Evolutionary conservation across 2,113 vertebrate genomes (phyloP), one percentile per base, ranked within the genome.

Genomic region (Rhynchomys soricoides): DNA sequence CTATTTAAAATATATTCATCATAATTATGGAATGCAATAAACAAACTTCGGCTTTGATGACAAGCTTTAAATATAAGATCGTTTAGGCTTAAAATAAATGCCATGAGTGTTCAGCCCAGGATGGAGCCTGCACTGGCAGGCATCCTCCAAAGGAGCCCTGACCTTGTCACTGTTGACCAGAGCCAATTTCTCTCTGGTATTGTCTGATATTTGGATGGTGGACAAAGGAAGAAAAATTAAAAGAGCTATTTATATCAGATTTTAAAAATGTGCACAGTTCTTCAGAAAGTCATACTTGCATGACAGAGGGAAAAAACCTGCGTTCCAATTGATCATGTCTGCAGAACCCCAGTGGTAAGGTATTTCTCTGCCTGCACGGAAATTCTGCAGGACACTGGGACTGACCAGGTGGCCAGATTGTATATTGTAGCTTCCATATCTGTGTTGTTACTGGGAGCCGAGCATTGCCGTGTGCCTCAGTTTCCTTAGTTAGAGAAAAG

Each of bases 1-100:
- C 97, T 98, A 98, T 98, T 98, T 98, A 97, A 98, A 98, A 97
- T 97, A 97, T 96, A 98, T 97, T 98, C 98, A 97, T 98, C 98
- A 98, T 97, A 98, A 98, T 98, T 98, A 97, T 97, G 98, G 98
- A 97, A 98, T 98, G 97, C 96, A 97, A 97, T 98, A 98, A 98
- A 98, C 98, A 97, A 98, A 97, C 97, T 97, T 97, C 97, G 94
- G 96, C 97, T 94, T 94, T 92, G 98, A 97, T 97, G 98, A 98
- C 97, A 98, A 97, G 97, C 94, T 96, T 97, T 97, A 97, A 97
- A 95, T 97, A 95, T 96, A 97, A 97, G 95, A 97, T 97, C 95
- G 97, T 94, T 97, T 97, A 82, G 0, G 91, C 97, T 97, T 97
- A 97, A 97, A 97, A 97, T 97, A 97, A 96, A 93, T 94, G 95